Evolutionary conservation across 1,140 invertebrate species (phyloP), one percentile per base, ranked within the genome.

Genomic region (Leguminivora glycinivorella): DNA sequence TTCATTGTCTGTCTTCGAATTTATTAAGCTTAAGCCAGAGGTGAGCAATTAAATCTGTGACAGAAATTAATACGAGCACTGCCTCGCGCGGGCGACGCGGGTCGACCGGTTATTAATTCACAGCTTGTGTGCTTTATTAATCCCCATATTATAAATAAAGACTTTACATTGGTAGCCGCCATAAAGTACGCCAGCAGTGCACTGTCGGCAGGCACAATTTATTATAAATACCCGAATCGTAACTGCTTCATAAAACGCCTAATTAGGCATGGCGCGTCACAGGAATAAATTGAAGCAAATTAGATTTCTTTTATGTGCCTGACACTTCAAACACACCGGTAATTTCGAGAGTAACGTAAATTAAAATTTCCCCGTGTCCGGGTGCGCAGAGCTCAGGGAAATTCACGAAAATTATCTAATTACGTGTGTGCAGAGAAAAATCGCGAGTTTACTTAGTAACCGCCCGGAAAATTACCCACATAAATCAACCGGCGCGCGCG

Each of bases 11-110:
- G 87, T 84, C 84, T 82, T 82, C 83, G 85, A 84, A 89, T 89
- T 89, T 90, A 89, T 91, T 89, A 89, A 85, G 77, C 83, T 88
- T 81, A 83, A 87, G 87, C 86, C 83, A 84, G 82, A 88, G 85
- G 82, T 84, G 80, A 83, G 88, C 86, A 90, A 91, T 91, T 90
- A 89, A 89, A 83, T 81, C 75, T 83, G 81, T 87, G 85, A 86
- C 87, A 82, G 86, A 87, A 90, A 89, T 91, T 87, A 91, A 90
- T 89, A 89, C 79, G 76, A 78, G 76, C 81, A 82, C 82, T 75
- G 74, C 78, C 70, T 52, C 47, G 47, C 47, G 19, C 78, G 82
- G 72, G 69, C 70, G 73, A 74, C 79, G 78, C 73, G 76, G 75
- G 74, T 10, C 68, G 68, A 43, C 70, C 69, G 68, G 71, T 76